These are phyloP conservation scores for Augochlora pura DNA, from an alignment of 1,140 invertebrate species.

Conservation along the genomic window DNA sequence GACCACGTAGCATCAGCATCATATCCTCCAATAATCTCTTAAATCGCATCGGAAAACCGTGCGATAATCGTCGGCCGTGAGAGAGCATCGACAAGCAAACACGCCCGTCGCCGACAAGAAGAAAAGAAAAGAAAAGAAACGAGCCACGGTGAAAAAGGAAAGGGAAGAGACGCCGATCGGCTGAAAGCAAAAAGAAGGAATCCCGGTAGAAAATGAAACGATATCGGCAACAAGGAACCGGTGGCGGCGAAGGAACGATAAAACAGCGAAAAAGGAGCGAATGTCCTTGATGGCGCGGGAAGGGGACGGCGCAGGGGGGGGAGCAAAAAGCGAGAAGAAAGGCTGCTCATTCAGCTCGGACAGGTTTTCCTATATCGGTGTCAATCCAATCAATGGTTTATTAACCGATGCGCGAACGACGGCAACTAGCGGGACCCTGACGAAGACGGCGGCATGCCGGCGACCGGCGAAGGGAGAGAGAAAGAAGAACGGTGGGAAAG, in stretches of 20 bases:
- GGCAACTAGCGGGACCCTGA: conserved; percentile 30
- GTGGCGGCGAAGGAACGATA: conserved; percentile 23
- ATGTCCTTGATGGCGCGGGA: background rate
- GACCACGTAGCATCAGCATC: too few species aligned
- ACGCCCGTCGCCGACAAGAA: background rate
- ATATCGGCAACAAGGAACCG: background rate
- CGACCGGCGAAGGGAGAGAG: conserved; percentile 21
- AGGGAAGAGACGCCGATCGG: too few species aligned
- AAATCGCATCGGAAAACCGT: too few species aligned
- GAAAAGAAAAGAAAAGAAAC: background rate
- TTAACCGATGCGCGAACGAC: conserved; percentile 74
- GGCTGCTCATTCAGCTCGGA: conserved; percentile 55
- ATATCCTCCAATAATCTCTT: too few species aligned
- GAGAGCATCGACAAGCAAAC: too few species aligned
- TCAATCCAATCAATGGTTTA: conserved; percentile 78
- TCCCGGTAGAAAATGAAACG: conserved; percentile 1
- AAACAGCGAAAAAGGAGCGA: conserved; percentile 34
- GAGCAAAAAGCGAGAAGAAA: conserved; percentile 38
- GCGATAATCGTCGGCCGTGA: too few species aligned
- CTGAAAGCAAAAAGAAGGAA: background rate
- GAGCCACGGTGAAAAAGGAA: background rate
- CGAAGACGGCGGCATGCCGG: conserved; percentile 11
- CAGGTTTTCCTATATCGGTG: conserved; percentile 71
- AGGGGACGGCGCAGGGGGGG: background rate
- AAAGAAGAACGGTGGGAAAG: conserved; percentile 24